Evolutionary conservation across 2,888 invertebrate genomes (phyloP).

Genomic region (Margaritifera margaritifera): DNA sequence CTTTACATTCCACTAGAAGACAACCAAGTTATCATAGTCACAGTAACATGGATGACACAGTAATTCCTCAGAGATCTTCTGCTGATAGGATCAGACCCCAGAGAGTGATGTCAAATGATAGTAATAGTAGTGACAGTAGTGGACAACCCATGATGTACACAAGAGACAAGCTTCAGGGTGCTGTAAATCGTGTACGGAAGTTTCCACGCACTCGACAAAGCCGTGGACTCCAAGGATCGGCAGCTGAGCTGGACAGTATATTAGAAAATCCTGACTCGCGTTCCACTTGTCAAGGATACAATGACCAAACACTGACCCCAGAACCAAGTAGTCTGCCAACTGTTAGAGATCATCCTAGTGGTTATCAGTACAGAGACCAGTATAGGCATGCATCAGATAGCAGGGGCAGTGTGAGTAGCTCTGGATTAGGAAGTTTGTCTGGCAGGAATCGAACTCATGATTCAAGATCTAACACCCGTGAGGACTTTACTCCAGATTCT

Average conservation of each 20-base stretch:
- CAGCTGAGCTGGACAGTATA: conserved; percentile 29
- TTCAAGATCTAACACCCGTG: conserved; percentile 31
- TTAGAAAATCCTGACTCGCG: conserved; percentile 22
- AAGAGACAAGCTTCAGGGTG: conserved; percentile 58
- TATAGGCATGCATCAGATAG: conserved; percentile 24
- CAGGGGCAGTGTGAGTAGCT: conserved; percentile 46
- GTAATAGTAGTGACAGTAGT: conserved; percentile 46
- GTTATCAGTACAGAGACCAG: conserved; percentile 18
- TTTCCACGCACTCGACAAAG: conserved; percentile 37
- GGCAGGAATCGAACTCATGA: conserved; percentile 29
- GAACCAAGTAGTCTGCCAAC: conserved; percentile 36
- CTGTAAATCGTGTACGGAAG: conserved; percentile 52
- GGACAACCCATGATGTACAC: conserved; percentile 53
- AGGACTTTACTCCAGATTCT: conserved; percentile 52
- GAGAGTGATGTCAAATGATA: conserved; percentile 13
- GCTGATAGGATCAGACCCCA: conserved; percentile 10
- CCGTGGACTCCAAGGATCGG: conserved; percentile 25
- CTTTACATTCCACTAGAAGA: conserved; percentile 3
- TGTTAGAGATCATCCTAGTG: conserved; percentile 27
- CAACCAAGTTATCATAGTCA: conserved; percentile 14
- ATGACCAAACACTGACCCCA: conserved; percentile 34
- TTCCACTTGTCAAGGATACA: conserved; percentile 17
- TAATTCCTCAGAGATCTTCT: conserved; percentile 31
- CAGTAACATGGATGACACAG: conserved; percentile 32
- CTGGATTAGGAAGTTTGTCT: conserved; percentile 35